These are phyloP conservation scores for Coecobrya sp. DNA, from an alignment of 2,888 invertebrate species.

Conservation along the genomic window DNA sequence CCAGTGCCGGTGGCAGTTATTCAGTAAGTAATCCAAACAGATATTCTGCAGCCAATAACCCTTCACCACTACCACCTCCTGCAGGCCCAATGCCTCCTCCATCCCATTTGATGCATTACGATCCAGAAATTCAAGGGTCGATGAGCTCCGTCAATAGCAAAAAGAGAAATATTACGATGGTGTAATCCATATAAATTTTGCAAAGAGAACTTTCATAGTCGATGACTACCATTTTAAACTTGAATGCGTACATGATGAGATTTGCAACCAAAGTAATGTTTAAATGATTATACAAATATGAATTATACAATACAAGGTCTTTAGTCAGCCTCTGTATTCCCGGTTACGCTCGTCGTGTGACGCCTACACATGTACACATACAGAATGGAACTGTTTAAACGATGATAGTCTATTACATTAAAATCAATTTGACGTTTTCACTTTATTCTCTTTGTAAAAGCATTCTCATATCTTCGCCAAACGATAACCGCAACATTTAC, in stretches of 20 bases:
- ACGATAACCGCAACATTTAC: neutral
- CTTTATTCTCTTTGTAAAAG: neutral
- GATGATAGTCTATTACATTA: neutral
- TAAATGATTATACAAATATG: constrained; percentile 6
- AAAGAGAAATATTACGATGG: constrained; percentile 90
- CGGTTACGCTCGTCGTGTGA: neutral
- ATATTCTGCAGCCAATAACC: constrained; percentile 75
- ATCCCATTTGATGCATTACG: constrained; percentile 87
- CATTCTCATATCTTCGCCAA: neutral
- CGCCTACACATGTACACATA: neutral
- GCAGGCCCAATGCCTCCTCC: constrained; percentile 70
- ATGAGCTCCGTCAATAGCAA: constrained; percentile 89
- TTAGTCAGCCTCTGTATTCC: constrained; percentile 21
- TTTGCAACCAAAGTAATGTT: constrained; percentile 26
- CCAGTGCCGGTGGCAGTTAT: constrained; percentile 68
- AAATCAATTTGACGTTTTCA: neutral
- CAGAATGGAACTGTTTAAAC: neutral
- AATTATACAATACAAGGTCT: constrained; percentile 4
- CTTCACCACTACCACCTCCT: constrained; percentile 77
- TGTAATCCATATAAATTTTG: constrained; percentile 87
- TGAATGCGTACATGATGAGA: neutral
- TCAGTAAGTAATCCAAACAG: constrained; percentile 79
- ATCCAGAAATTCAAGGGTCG: constrained; percentile 89
- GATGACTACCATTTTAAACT: neutral
- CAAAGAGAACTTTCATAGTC: constrained; percentile 20